Evolutionary conservation across 2,888 invertebrate genomes (phyloP).

Genomic region (Ethmia dodecea): DNA sequence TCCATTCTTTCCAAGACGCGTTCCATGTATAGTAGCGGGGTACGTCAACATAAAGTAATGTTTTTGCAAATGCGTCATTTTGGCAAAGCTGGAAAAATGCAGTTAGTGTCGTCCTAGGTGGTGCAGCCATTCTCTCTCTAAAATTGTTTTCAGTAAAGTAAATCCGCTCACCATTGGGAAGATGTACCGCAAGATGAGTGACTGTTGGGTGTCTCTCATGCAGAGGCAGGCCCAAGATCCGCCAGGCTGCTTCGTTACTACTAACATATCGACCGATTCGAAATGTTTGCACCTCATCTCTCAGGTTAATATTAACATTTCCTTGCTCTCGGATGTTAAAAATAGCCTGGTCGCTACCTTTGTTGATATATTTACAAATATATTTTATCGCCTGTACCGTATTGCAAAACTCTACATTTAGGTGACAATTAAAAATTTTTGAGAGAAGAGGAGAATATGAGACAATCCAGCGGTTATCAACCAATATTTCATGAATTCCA

Average conservation of each 20-base stretch:
- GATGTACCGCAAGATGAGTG: not conserved
- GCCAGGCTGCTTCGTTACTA: not conserved
- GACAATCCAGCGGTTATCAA: too few relatives aligned
- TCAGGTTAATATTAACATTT: too few relatives aligned
- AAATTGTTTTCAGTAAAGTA: constrained; percentile 34
- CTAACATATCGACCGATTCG: too few relatives aligned
- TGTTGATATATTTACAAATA: too few relatives aligned
- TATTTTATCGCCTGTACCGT: too few relatives aligned
- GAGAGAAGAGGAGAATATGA: too few relatives aligned
- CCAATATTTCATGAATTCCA: too few relatives aligned
- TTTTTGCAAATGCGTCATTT: constrained; percentile 35
- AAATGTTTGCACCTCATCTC: too few relatives aligned
- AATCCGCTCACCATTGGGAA: not conserved
- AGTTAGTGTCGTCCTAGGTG: constrained; percentile 29
- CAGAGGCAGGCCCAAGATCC: not conserved
- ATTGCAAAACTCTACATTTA: too few relatives aligned
- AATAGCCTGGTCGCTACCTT: too few relatives aligned
- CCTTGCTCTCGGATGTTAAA: too few relatives aligned
- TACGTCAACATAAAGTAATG: constrained; percentile 33
- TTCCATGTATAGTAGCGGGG: constrained; percentile 28
- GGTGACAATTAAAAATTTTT: too few relatives aligned
- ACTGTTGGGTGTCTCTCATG: not conserved
- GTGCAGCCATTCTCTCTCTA: constrained; percentile 19
- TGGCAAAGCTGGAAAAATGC: constrained; percentile 37
- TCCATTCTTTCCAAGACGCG: constrained; percentile 17